phyloP scores from a whole-genome alignment of 2,888 invertebrate genomes.

The Phyllotreta striolata region DNA sequence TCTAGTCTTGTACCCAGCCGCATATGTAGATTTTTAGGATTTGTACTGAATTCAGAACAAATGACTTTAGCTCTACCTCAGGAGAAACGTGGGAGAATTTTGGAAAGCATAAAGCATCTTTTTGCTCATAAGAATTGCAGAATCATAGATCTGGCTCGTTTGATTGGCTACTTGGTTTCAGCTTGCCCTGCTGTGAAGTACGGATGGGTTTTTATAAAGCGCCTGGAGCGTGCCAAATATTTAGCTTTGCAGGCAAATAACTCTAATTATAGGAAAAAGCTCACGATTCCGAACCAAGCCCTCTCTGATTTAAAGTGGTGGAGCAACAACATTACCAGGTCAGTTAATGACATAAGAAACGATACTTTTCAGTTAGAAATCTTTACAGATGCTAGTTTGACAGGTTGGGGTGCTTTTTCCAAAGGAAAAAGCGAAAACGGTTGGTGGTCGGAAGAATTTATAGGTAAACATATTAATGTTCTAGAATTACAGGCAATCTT shows the following conservation, averaged over 20 bases:
- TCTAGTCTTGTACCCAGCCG: slow-evolving; percentile 26
- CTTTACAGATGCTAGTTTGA: slow-evolving; percentile 41
- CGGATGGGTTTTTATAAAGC: slow-evolving; percentile 15
- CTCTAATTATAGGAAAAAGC: slow-evolving; percentile 10
- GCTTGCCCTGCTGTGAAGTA: slow-evolving; percentile 19
- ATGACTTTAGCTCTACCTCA: slow-evolving; percentile 22
- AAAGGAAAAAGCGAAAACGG: slow-evolving; percentile 35
- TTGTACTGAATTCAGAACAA: slow-evolving; percentile 8
- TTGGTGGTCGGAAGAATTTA: slow-evolving; percentile 38
- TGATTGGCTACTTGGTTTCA: slow-evolving; percentile 13
- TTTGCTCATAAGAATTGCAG: slow-evolving; percentile 25
- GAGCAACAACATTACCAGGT: slow-evolving; percentile 29
- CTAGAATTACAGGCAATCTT: slow-evolving; percentile 44
- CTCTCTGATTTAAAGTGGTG: slow-evolving; percentile 42
- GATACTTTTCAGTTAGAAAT: slow-evolving; percentile 33
- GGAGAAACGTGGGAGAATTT: slow-evolving; percentile 16
- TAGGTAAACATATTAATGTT: slow-evolving; percentile 43
- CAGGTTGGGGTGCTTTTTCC: slow-evolving; percentile 45
- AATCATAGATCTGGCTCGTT: slow-evolving; percentile 33
- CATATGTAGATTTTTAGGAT: slow-evolving; percentile 28
- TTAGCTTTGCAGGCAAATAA: slow-evolving; percentile 17
- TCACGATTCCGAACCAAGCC: background rate
- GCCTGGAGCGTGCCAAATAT: slow-evolving; percentile 18
- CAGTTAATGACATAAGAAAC: slow-evolving; percentile 24
- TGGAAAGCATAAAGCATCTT: slow-evolving; percentile 14